Evolutionary conservation across 2,888 invertebrate genomes (phyloP).

Genomic region (Perithous albicinctus): DNA sequence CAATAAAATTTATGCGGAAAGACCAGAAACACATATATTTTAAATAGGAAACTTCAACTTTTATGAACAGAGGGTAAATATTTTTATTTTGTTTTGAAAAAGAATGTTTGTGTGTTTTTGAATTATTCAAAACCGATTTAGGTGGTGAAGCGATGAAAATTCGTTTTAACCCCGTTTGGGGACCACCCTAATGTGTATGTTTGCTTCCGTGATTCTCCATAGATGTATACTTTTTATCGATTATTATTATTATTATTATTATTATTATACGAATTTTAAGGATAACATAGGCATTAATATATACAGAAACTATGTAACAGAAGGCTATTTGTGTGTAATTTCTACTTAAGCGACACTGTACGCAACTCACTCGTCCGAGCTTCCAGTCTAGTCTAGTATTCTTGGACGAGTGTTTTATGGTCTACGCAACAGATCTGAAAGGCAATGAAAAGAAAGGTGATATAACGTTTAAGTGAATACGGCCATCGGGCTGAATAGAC

Average conservation of each 20-base stretch:
- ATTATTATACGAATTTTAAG: constrained; percentile 29
- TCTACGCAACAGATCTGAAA: constrained; percentile 1
- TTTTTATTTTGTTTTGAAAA: too few relatives aligned
- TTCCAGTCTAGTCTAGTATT: constrained; percentile 57
- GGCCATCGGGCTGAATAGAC: constrained; percentile 6
- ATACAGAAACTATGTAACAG: constrained; percentile 35
- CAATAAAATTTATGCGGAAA: too few relatives aligned
- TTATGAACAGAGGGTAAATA: too few relatives aligned
- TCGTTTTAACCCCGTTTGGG: too few relatives aligned
- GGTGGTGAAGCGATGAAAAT: too few relatives aligned
- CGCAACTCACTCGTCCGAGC: constrained; percentile 38
- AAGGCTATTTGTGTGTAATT: constrained; percentile 40
- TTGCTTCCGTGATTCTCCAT: constrained; percentile 60
- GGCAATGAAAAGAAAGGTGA: constrained; percentile 54
- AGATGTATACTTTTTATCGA: constrained; percentile 37
- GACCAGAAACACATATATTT: too few relatives aligned
- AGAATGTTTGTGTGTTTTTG: too few relatives aligned
- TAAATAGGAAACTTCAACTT: too few relatives aligned
- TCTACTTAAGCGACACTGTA: constrained; percentile 35
- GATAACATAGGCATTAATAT: constrained; percentile 45
- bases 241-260: constrained; percentile 40
- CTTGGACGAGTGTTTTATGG: constrained; percentile 28
- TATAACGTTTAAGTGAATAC: constrained; percentile 43
- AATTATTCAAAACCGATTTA: too few relatives aligned
- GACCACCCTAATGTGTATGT: too few relatives aligned